These are phyloP conservation scores for Gortyna flavago DNA, from an alignment of 2,888 invertebrate genomes.

Conservation along the genomic window DNA sequence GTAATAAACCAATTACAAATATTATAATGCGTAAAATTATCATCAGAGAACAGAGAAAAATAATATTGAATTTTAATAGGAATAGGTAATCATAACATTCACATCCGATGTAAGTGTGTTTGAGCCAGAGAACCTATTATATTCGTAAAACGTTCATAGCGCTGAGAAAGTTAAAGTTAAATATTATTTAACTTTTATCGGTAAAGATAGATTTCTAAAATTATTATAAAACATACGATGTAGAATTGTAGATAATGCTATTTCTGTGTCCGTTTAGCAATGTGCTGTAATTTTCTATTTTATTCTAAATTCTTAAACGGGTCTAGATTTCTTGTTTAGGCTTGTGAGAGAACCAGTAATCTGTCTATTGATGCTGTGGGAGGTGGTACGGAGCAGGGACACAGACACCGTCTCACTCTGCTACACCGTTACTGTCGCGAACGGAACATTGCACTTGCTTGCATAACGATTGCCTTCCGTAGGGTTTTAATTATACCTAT, in stretches of 20 bases:
- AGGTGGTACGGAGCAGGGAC: slow-evolving; percentile 51
- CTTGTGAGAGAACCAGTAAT: slow-evolving; percentile 70
- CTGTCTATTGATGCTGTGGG: slow-evolving; percentile 24
- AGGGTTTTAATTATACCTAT: slow-evolving; percentile 37
- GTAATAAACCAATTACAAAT: slow-evolving; percentile 6
- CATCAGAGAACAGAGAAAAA: background rate
- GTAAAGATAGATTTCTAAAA: background rate
- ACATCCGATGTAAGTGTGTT: slow-evolving; percentile 1
- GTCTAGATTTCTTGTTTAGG: slow-evolving; percentile 72
- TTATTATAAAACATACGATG: background rate
- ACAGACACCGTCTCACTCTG: slow-evolving; percentile 42
- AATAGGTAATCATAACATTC: slow-evolving; percentile 3
- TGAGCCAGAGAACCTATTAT: slow-evolving; percentile 7
- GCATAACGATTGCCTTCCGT: slow-evolving; percentile 54
- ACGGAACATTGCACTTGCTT: slow-evolving; percentile 57
- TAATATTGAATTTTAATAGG: background rate
- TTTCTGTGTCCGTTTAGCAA: slow-evolving; percentile 5
- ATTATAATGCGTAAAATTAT: background rate
- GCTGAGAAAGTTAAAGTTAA: slow-evolving; percentile 30
- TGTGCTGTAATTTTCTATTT: slow-evolving; percentile 62
- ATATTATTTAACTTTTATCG: background rate
- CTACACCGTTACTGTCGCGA: slow-evolving; percentile 35
- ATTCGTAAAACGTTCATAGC: background rate
- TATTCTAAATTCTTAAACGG: slow-evolving; percentile 69
- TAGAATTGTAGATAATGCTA: background rate